These are phyloP conservation scores for Drosophila rubida DNA, from an alignment of 2,888 invertebrate genomes.

Conservation along the genomic window DNA sequence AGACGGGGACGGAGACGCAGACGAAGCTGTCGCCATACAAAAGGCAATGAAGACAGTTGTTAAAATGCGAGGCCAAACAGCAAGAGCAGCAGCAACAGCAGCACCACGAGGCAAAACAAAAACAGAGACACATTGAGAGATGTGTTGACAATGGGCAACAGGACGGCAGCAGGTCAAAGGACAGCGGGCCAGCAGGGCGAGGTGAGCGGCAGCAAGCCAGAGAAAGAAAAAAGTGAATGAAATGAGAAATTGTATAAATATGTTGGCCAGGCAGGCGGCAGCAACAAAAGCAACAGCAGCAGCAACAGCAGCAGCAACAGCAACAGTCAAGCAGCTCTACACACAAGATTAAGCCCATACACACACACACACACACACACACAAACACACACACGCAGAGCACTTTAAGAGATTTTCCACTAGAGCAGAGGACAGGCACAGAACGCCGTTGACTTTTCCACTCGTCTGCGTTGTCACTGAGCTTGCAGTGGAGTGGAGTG, in stretches of 20 bases:
- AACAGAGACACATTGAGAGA: constrained; percentile 13
- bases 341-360: constrained; percentile 59
- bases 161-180: constrained; percentile 9
- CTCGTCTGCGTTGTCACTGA: constrained; percentile 66
- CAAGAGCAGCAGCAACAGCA: constrained; percentile 10
- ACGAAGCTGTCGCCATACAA: constrained; percentile 24
- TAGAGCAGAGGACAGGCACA: constrained; percentile 50
- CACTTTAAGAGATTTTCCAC: constrained; percentile 77
- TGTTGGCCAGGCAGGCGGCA: constrained; percentile 60
- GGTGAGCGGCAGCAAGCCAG: constrained; percentile 8
- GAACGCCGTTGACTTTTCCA: constrained; percentile 74
- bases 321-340: constrained; percentile 35
- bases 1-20: constrained; percentile 3
- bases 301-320: constrained; percentile 23
- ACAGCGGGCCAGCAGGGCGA: constrained; percentile 10
- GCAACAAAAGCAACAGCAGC: constrained; percentile 7
- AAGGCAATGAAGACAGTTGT: constrained; percentile 71
- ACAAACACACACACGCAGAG: constrained; percentile 46
- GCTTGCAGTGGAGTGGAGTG: not conserved
- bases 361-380: constrained; percentile 41
- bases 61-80: constrained; percentile 56
- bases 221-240: constrained; percentile 67
- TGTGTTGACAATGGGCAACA: constrained; percentile 47
- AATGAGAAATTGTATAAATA: constrained; percentile 80
- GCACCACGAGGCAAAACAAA: constrained; percentile 27